Conservation (phyloP, 2,113 vertebrate genomes). For the Corvus moneduloides region DNA sequence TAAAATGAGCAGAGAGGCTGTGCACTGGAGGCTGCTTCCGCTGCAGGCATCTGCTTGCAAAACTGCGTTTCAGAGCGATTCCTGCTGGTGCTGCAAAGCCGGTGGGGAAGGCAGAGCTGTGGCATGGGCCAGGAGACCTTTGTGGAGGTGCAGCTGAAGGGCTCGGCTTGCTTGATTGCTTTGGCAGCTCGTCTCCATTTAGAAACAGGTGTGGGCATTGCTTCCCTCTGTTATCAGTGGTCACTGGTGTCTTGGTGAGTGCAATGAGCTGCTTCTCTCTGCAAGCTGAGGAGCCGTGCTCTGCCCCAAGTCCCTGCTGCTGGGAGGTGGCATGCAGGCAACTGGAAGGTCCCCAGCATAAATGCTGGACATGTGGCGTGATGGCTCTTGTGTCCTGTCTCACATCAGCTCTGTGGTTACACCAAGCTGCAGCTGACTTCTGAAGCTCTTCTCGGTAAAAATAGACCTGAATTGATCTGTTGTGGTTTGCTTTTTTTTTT, state of each 20-base stretch:
- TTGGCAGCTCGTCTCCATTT: not conserved
- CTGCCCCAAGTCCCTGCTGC: not conserved
- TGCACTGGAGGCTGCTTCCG: not conserved
- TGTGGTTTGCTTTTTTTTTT: not conserved
- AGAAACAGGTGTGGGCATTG: not conserved
- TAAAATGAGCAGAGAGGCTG: not conserved
- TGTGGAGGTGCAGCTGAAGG: not conserved
- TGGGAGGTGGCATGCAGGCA: not conserved
- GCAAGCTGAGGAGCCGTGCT: rapidly evolving
- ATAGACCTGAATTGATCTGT: not conserved
- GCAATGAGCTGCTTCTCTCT: not conserved
- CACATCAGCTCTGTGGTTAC: not conserved
- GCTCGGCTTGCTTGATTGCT: not conserved
- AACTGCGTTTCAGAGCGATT: not conserved
- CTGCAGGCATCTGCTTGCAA: not conserved
- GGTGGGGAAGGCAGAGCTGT: not conserved
- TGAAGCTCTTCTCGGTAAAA: not conserved
- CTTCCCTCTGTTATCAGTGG: not conserved
- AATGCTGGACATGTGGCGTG: rapidly evolving
- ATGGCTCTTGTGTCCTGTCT: not conserved
- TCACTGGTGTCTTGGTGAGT: not conserved
- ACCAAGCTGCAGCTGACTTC: not conserved
- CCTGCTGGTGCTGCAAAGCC: not conserved
- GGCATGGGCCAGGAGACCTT: not conserved
- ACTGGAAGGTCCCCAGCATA: not conserved